These are phyloP conservation scores for Tonatia bakeri DNA, from an alignment of 2,113 vertebrate species.

Conservation along the genomic window DNA sequence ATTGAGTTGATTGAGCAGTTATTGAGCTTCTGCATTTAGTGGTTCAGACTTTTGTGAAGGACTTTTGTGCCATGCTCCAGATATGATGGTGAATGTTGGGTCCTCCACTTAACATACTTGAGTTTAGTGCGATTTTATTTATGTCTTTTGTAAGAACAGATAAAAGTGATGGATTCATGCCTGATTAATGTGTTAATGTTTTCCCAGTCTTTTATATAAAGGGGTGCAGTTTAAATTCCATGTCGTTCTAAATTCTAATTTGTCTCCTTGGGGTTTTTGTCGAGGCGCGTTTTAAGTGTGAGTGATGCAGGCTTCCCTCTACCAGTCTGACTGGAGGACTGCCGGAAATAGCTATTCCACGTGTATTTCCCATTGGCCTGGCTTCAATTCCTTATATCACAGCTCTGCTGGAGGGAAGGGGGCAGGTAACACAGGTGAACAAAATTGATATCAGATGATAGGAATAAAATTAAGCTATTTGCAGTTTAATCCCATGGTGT, in stretches of 20 bases:
- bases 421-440: neutral
- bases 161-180: neutral
- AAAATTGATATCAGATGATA: neutral
- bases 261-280: neutral
- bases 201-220: neutral
- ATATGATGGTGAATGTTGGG: neutral
- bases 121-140: neutral
- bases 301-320: neutral
- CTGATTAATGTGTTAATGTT: neutral
- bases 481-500: neutral
- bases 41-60: neutral
- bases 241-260: neutral
- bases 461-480: neutral
- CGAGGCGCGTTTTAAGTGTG: neutral
- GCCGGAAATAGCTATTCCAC: neutral
- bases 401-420: neutral
- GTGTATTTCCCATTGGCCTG: neutral
- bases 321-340: neutral
- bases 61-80: neutral
- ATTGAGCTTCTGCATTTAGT: neutral
- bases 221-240: neutral
- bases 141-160: neutral
- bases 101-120: neutral
- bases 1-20: neutral
- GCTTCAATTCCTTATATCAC: neutral